These are phyloP conservation scores for Calephelis perditalis DNA, from an alignment of 2,888 invertebrate genomes.

Conservation along the genomic window DNA sequence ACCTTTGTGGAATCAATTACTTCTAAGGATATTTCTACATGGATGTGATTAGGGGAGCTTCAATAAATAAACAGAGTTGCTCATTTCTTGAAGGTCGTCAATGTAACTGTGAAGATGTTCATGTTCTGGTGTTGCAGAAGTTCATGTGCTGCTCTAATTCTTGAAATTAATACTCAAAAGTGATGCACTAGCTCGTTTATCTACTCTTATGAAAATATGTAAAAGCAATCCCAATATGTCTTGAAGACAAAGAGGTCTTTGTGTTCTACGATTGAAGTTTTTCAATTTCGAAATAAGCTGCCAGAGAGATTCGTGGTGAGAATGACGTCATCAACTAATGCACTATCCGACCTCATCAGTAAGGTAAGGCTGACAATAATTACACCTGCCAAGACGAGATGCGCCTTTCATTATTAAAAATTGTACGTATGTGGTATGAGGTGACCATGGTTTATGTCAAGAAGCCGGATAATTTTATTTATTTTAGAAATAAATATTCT, in stretches of 20 bases:
- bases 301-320: constrained; percentile 17
- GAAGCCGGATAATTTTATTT: too few relatives aligned
- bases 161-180: too few relatives aligned
- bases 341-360: constrained; percentile 60
- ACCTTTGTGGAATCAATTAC: too few relatives aligned
- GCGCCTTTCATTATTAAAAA: constrained; percentile 40
- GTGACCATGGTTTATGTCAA: not conserved
- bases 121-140: too few relatives aligned
- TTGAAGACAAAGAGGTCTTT: constrained; percentile 19
- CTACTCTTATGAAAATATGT: constrained; percentile 17
- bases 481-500: too few relatives aligned
- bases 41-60: too few relatives aligned
- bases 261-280: constrained; percentile 5
- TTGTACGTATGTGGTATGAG: constrained; percentile 38
- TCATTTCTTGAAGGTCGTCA: too few relatives aligned
- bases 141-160: too few relatives aligned
- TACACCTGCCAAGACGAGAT: constrained; percentile 59
- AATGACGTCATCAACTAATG: constrained; percentile 69
- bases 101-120: too few relatives aligned
- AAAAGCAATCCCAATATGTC: not conserved
- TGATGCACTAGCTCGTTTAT: constrained; percentile 7
- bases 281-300: constrained; percentile 2
- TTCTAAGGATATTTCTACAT: too few relatives aligned
- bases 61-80: too few relatives aligned
- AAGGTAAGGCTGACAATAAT: constrained; percentile 45